phyloP scores from a whole-genome alignment of 2,888 invertebrate genomes.

The Apantesis nais region DNA sequence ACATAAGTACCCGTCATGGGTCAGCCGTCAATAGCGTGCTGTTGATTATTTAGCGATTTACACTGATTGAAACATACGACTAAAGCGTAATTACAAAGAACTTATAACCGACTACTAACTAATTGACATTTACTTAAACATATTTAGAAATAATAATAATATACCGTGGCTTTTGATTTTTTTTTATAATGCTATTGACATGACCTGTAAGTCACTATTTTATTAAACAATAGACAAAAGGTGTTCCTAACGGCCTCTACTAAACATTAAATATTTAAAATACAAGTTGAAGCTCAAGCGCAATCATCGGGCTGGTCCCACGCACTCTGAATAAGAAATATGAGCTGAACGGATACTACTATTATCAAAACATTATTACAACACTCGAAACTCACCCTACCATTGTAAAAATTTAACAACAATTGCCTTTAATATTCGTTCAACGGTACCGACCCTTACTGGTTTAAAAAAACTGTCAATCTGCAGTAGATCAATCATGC shows the following conservation, averaged over 20 bases:
- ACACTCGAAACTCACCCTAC: conserved; percentile 82
- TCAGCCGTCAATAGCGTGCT: conserved; percentile 68
- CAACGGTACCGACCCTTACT: conserved; percentile 74
- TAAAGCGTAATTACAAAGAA: background rate
- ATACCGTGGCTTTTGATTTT: too few species aligned
- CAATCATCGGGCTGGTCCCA: conserved; percentile 70
- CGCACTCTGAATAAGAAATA: conserved; percentile 85
- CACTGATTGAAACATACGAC: conserved; percentile 59
- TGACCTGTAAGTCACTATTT: conserved; percentile 10
- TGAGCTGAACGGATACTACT: conserved; percentile 83
- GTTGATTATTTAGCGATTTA: conserved; percentile 72
- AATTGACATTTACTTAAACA: background rate
- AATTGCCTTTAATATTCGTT: conserved; percentile 85
- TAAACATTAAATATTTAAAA: conserved; percentile 65
- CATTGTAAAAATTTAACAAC: conserved; percentile 85
- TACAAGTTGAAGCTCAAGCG: conserved; percentile 63
- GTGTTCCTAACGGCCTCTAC: conserved; percentile 67
- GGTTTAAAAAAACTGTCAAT: conserved; percentile 85
- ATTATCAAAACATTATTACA: conserved; percentile 86
- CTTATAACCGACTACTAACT: background rate
- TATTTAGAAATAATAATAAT: background rate
- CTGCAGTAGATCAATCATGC: conserved; percentile 84
- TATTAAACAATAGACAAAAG: conserved; percentile 56
- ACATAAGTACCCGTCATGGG: conserved; percentile 71
- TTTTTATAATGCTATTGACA: background rate